Percentiles rank a stretch among this genome's conserved stretches.
These are phyloP conservation scores for Pipistrellus nathusii DNA, from an alignment of 2,797 vertebrate genomes.

Conservation along the genomic window DNA sequence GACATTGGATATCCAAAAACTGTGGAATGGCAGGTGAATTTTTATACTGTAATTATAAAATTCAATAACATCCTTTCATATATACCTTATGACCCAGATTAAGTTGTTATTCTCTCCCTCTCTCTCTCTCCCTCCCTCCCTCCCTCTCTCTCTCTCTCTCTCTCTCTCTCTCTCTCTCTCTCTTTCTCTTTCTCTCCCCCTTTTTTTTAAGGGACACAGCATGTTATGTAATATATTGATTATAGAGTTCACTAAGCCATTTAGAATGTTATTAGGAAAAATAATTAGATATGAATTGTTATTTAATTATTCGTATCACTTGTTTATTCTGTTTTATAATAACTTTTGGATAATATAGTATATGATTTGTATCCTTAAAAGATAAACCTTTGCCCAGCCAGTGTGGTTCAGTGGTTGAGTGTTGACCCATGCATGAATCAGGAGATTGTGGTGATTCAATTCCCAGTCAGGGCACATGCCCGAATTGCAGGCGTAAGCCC, in stretches of 20 bases:
- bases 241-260: slow-evolving; percentile 6
- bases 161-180: not conserved
- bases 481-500: too few relatives aligned
- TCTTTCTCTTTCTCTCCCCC: too few relatives aligned
- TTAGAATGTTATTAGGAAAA: slow-evolving; percentile 29
- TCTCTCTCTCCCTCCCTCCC: not conserved
- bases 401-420: too few relatives aligned
- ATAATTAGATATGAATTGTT: slow-evolving; percentile 44
- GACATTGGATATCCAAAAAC: slow-evolving; percentile 40
- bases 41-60: slow-evolving; percentile 37
- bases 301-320: not conserved
- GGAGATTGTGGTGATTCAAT: too few relatives aligned
- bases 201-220: not conserved
- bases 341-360: not conserved
- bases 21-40: not conserved
- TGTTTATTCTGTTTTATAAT: slow-evolving; percentile 14
- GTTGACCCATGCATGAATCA: too few relatives aligned
- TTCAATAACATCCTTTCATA: slow-evolving; percentile 22
- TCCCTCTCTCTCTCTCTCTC: not conserved
- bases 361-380: slow-evolving; percentile 26
- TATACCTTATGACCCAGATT: not conserved
- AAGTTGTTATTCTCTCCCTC: slow-evolving; percentile 8
- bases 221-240: not conserved
- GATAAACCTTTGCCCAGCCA: not conserved
- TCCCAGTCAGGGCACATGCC: too few relatives aligned